Evolutionary conservation across 2,888 invertebrate species (phyloP), one percentile per base, ranked within the genome.

Genomic region (Tetheella fluctuosa): DNA sequence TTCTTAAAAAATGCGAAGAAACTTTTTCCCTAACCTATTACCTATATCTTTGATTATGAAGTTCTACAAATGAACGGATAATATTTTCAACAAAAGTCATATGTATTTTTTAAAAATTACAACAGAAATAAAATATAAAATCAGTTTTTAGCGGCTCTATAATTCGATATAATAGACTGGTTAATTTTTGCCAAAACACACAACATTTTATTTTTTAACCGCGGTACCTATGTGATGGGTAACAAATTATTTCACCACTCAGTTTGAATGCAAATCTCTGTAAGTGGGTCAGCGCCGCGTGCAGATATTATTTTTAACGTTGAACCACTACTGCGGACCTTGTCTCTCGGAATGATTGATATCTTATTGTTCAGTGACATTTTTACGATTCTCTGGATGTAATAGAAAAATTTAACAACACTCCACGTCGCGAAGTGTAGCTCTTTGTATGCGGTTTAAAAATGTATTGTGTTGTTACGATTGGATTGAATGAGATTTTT

Each of bases 221-320:
- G 80, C 25, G 25, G 25, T 25, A 25, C 3, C 76, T 82, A 75
- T 80, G 77, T 80, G 84, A 86, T 88, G 84, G 83, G 89, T 91
- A 90, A 91, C 90, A 90, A 90, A 91, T 91, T 83, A 86, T 80
- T 72, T 65, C 65, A 71, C 79, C 71, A 81, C 81, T 76, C 76
- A 77, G 80, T 77, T 77, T 88, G 90, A 90, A 91, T 93, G 91
- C 91, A 92, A 92, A 93, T 92, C 82, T 86, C 79, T 80, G 79
- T 80, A 92, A 91, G 82, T 91, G 84, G 92, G 91, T 92, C 91
- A 91, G 13, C 55, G 34, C 30, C 37, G 79, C 74, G 66, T 71
- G 75, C 79, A 79, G 81, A 84, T 85, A 88, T 88, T 89, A 87
- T 91, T 89, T 88, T 89, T 85, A 82, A 85, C 81, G 84, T 84